Conservation (phyloP, 2,888 invertebrate genomes). For the Acrocera orbiculus region DNA sequence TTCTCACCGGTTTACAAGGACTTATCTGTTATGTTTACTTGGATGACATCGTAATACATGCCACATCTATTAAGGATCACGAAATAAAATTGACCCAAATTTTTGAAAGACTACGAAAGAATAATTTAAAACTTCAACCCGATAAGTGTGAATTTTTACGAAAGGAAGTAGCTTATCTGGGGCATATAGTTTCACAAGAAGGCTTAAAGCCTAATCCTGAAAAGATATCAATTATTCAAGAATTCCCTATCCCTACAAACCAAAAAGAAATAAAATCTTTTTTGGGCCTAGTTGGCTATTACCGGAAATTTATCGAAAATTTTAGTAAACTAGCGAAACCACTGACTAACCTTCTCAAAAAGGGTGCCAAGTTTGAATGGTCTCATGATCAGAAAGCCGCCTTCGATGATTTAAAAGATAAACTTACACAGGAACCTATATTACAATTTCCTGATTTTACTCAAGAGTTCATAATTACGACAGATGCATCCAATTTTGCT, state of each 20-base stretch:
- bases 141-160: conserved; percentile 15
- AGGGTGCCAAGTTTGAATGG: background rate
- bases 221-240: conserved; percentile 13
- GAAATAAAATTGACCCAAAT: conserved; percentile 12
- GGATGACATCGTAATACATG: conserved; percentile 8
- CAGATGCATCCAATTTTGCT: background rate
- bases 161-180: conserved; percentile 13
- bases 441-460: conserved; percentile 3
- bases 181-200: conserved; percentile 18
- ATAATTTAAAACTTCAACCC: conserved; percentile 15
- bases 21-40: conserved; percentile 8
- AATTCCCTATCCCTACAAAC: conserved; percentile 10
- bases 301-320: conserved; percentile 6
- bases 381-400: background rate
- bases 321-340: conserved; percentile 5
- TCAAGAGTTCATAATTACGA: background rate
- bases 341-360: background rate
- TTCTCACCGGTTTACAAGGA: too few species aligned
- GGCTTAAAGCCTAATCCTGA: conserved; percentile 16
- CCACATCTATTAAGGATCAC: conserved; percentile 15
- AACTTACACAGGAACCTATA: conserved; percentile 4
- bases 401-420: conserved; percentile 3
- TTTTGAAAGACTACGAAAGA: conserved; percentile 13
- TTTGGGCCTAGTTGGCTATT: conserved; percentile 13
- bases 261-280: conserved; percentile 14